Evolutionary conservation across 2,888 invertebrate species (phyloP).

Genomic region (Clistopyga incitator): DNA sequence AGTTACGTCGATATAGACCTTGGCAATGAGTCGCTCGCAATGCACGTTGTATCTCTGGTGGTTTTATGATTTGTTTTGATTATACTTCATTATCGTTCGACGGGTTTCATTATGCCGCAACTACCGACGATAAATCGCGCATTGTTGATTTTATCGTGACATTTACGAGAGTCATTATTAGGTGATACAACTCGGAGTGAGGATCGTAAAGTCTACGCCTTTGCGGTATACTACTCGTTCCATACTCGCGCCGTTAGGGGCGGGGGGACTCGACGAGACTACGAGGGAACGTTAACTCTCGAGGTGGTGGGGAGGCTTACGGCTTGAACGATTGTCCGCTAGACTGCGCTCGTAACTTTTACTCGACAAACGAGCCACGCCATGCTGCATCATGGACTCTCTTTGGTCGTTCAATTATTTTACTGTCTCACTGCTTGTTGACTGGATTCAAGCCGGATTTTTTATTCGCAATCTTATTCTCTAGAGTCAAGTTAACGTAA

Average conservation of each 20-base stretch:
- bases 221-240: slow-evolving; percentile 77
- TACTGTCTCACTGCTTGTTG: background rate
- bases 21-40: slow-evolving; percentile 51
- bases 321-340: slow-evolving; percentile 80
- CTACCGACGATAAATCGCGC: slow-evolving; percentile 81
- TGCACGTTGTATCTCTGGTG: slow-evolving; percentile 54
- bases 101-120: slow-evolving; percentile 80
- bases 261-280: slow-evolving; percentile 70
- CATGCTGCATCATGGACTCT: slow-evolving; percentile 55
- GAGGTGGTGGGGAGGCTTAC: slow-evolving; percentile 78
- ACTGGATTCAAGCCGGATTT: background rate
- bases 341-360: slow-evolving; percentile 80
- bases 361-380: slow-evolving; percentile 54
- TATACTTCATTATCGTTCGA: slow-evolving; percentile 82
- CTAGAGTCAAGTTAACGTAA: too few relatives aligned
- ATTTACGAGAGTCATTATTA: slow-evolving; percentile 84
- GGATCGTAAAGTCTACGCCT: slow-evolving; percentile 82
- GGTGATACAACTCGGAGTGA: slow-evolving; percentile 80
- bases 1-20: slow-evolving; percentile 43
- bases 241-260: slow-evolving; percentile 71
- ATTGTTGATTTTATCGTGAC: slow-evolving; percentile 83
- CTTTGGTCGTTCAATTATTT: slow-evolving; percentile 22
- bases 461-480: background rate
- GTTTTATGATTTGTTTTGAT: slow-evolving; percentile 83
- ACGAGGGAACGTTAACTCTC: slow-evolving; percentile 41